A percentile compares a stretch with the other conserved stretches of the same genome.
phyloP scores from a whole-genome alignment of 1,140 invertebrate genomes.

The Adelges cooleyi region DNA sequence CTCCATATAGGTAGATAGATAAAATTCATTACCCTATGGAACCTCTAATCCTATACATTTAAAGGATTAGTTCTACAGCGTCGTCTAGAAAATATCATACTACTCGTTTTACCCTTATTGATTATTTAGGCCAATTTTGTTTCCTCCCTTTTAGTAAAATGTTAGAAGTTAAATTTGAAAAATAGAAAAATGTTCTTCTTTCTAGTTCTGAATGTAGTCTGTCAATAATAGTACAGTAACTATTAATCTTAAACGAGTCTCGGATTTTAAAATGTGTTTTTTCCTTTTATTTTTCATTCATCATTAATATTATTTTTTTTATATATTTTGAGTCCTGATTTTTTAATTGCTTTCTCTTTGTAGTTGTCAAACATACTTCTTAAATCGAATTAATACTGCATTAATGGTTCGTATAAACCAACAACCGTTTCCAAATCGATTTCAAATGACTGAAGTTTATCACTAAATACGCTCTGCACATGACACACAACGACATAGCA shows the following conservation, averaged over 20 bases:
- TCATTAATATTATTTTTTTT: not conserved
- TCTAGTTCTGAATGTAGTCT: not conserved
- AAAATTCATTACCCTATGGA: no score
- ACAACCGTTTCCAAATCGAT: conserved; percentile 8
- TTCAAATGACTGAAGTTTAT: no score
- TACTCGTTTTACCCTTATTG: no score
- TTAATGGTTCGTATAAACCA: conserved; percentile 22
- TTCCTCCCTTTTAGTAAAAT: no score
- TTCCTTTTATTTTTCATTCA: not conserved
- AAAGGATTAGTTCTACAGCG: no score
- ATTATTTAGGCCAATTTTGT: no score
- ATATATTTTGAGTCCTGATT: not conserved
- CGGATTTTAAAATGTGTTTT: not conserved
- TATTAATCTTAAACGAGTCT: not conserved
- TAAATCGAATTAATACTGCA: conserved; percentile 16
- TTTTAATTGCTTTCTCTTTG: conserved; percentile 18
- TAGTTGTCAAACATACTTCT: conserved; percentile 14
- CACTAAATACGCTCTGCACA: no score
- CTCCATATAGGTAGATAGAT: no score
- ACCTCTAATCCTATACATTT: no score
- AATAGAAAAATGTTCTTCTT: not conserved
- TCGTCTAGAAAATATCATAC: no score
- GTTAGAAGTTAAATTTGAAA: no score
- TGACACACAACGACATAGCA: no score
- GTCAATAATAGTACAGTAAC: not conserved